Evolutionary conservation across 2,113 vertebrate species (phyloP).

Genomic region (Lophius piscatorius): DNA sequence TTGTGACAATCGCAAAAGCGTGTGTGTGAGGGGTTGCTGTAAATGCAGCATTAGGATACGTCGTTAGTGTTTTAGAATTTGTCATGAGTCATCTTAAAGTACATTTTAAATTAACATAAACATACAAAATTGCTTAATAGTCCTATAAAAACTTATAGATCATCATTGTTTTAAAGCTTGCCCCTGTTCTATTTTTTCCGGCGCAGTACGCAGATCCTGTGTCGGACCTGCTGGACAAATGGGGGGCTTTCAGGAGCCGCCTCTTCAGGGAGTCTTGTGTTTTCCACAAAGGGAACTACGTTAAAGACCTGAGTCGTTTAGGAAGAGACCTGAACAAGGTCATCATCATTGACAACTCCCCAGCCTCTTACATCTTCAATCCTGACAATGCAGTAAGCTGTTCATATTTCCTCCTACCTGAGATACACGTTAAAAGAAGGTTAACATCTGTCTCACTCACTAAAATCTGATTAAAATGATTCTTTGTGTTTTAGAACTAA

Average conservation of each 20-base stretch:
- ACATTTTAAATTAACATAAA: not conserved
- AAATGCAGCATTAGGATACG: no score
- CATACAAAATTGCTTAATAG: not conserved
- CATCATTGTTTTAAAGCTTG: not conserved
- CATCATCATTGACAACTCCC: constrained; percentile 97
- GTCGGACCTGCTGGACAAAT: constrained; percentile 94
- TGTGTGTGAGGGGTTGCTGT: no score
- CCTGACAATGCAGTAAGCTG: constrained; percentile 92
- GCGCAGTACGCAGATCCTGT: constrained; percentile 93
- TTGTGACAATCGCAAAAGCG: no score
- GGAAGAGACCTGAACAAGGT: constrained; percentile 92
- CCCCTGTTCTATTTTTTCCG: not conserved
- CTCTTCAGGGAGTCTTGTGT: constrained; percentile 96
- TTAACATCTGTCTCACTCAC: no score
- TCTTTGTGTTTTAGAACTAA: no score
- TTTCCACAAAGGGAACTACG: constrained; percentile 96
- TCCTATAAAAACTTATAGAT: not conserved
- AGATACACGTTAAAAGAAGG: no score
- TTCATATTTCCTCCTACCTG: not conserved
- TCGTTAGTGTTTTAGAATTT: no score
- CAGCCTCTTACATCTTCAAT: constrained; percentile 96
- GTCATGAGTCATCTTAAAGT: not conserved
- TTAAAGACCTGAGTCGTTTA: constrained; percentile 95
- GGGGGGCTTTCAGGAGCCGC: constrained; percentile 90
- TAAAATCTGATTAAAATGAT: no score